Evolutionary conservation across 2,113 vertebrate species (phyloP), one percentile per base, ranked within the genome.

Genomic region (Vidua macroura): DNA sequence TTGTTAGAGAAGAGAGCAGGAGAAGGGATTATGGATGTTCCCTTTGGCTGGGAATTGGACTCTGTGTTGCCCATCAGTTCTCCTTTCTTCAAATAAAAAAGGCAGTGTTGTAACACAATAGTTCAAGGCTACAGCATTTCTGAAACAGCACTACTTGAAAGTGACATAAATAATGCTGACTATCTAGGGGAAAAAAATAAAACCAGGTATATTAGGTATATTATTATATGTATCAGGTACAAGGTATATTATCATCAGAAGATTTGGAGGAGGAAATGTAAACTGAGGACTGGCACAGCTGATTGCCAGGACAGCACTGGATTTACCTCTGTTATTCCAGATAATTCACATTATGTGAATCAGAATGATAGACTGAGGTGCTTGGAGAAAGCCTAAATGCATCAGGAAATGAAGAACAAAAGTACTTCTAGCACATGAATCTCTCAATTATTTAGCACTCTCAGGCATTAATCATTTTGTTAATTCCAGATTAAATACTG

Each of bases 401-500:
- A 49, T 18, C 51, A 91, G 83, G 59, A 88, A 95, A 91, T 46
- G 8, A 74, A 86, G 52, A 49, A 92, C 83, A 77, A 75, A 63
- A 9, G 4, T 48, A 51, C 11, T 51, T 58, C 37, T 41, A 49
- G 69, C n/a, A 51, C 30, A 41, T 11, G 46, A 76, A 46, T n/a
- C 8, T 82, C 70, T 91, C 55, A 93, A 83, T 93, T 84, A 88
- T 90, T 93, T 88, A 94, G 24, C 25, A 72, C 19, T 70, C 24
- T 53, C 21, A 73, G 48, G 5, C 59, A 93, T 88, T 92, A 77
- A 83, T 83, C 0, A 79, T 83, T 92, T 88, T 11, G 69, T 83
- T 92, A 93, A 81, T 95, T 92, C 35, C 21, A 67, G 63, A 67
- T 88, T 91, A 80, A 92, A 87, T 69, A 62, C 23, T 24, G 1